These are phyloP conservation scores for Enoplosus armatus DNA, from an alignment of 2,797 vertebrate species.

Conservation along the genomic window DNA sequence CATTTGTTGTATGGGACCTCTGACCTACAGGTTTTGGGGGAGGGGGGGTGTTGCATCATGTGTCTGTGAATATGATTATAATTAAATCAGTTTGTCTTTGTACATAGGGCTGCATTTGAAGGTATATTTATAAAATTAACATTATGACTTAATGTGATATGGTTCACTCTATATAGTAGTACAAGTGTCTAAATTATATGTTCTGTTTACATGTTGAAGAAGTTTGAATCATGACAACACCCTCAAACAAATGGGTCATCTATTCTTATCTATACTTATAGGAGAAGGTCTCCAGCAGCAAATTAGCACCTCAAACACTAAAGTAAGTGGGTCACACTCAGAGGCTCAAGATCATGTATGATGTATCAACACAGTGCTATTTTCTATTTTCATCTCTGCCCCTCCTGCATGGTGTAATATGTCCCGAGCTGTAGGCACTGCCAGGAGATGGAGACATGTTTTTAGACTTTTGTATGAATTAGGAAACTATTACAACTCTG, in stretches of 20 bases:
- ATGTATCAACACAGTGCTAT: constrained; percentile 34
- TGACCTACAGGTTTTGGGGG: background rate
- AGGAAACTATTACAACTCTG: background rate
- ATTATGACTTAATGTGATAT: background rate
- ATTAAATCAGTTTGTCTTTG: background rate
- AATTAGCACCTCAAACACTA: constrained; percentile 48
- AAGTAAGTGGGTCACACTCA: constrained; percentile 58
- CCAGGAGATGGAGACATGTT: background rate
- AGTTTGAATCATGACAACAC: background rate
- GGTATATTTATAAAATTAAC: constrained; percentile 1
- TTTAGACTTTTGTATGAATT: background rate
- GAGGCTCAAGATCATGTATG: constrained; percentile 28
- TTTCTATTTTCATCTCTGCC: constrained; percentile 60
- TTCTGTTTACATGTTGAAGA: background rate
- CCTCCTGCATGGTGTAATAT: constrained; percentile 17
- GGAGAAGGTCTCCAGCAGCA: constrained; percentile 22
- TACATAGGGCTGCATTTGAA: background rate
- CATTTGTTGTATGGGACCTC: background rate
- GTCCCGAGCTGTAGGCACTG: constrained; percentile 1
- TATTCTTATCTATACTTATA: constrained; percentile 26
- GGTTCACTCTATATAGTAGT: background rate
- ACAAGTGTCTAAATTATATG: too few relatives aligned
- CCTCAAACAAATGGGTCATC: constrained; percentile 40
- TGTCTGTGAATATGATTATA: background rate
- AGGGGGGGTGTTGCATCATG: background rate